phyloP scores from a whole-genome alignment of 2,113 vertebrate species.

The Dermatemys mawii region DNA sequence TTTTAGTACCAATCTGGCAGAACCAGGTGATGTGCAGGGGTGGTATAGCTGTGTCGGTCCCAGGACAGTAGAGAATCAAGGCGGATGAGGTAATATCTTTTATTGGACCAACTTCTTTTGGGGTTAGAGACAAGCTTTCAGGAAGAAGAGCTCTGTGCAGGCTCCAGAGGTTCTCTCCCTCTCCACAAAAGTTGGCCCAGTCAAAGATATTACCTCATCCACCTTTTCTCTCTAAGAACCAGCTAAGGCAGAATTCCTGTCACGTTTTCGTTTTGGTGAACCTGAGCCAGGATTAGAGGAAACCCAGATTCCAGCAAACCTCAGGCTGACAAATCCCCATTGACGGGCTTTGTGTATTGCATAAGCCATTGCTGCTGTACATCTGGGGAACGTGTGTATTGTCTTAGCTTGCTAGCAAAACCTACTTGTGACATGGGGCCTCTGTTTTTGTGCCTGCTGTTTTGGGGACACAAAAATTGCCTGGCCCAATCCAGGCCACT shows the following conservation, averaged over 20 bases:
- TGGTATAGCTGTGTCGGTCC: background rate
- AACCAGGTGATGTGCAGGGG: background rate
- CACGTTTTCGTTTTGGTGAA: background rate
- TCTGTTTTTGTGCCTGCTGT: background rate
- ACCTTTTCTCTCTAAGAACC: background rate
- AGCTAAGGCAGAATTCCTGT: background rate
- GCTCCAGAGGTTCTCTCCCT: background rate
- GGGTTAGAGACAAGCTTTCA: background rate
- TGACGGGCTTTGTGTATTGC: no score
- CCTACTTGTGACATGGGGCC: background rate
- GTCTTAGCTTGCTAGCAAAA: background rate
- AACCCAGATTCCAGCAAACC: background rate
- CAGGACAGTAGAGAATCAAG: background rate
- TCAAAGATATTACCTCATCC: background rate
- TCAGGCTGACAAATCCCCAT: background rate
- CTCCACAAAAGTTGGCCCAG: background rate
- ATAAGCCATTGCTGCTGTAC: background rate
- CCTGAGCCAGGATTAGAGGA: background rate
- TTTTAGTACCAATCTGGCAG: background rate
- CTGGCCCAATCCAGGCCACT: background rate
- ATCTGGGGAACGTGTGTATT: background rate
- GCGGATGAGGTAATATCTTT: background rate
- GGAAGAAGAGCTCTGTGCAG: background rate
- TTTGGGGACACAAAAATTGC: background rate
- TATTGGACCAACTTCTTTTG: no score